A percentile compares a stretch with the other conserved stretches of the same genome.
Evolutionary conservation across 2,888 invertebrate genomes (phyloP).

Genomic region (Dicycla oo): DNA sequence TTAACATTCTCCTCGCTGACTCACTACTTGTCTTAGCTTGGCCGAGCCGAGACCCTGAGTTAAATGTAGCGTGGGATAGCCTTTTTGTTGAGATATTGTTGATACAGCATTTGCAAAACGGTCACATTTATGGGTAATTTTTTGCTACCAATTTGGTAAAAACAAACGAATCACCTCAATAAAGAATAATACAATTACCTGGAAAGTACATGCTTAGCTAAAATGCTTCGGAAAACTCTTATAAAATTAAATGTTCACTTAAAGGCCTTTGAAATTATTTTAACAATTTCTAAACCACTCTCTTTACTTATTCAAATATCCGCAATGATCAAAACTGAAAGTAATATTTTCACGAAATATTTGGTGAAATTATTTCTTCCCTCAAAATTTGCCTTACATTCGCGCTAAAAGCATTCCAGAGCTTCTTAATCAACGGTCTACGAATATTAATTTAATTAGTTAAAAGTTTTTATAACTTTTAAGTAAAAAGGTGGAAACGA

Average conservation of each 20-base stretch:
- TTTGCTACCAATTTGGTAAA: conserved; percentile 1
- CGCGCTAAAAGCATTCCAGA: conserved; percentile 85
- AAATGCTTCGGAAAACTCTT: conserved; percentile 49
- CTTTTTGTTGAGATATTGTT: conserved; percentile 36
- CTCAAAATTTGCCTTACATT: conserved; percentile 77
- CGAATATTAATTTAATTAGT: conserved; percentile 87
- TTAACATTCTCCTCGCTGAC: conserved; percentile 58
- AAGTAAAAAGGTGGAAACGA: conserved; percentile 74
- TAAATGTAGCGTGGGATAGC: conserved; percentile 48
- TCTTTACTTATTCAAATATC: conserved; percentile 80
- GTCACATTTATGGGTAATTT: conserved; percentile 4
- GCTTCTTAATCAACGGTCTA: conserved; percentile 85
- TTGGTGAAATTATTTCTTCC: conserved; percentile 77
- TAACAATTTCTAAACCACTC: conserved; percentile 75
- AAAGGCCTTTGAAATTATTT: conserved; percentile 73
- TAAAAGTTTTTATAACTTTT: conserved; percentile 84
- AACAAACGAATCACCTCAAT: conserved; percentile 4
- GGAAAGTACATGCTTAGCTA: conserved; percentile 16
- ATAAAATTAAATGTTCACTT: conserved; percentile 71
- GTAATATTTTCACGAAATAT: conserved; percentile 80
- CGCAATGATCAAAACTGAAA: conserved; percentile 77
- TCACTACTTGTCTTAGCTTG: conserved; percentile 55
- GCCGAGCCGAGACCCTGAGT: conserved; percentile 20
- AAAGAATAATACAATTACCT: conserved; percentile 47
- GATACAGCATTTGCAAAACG: conserved; percentile 18